A percentile compares a stretch with the other conserved stretches of the same genome.
These are phyloP conservation scores for Lasioglossum albipes DNA, from an alignment of 1,140 invertebrate genomes.

Conservation along the genomic window DNA sequence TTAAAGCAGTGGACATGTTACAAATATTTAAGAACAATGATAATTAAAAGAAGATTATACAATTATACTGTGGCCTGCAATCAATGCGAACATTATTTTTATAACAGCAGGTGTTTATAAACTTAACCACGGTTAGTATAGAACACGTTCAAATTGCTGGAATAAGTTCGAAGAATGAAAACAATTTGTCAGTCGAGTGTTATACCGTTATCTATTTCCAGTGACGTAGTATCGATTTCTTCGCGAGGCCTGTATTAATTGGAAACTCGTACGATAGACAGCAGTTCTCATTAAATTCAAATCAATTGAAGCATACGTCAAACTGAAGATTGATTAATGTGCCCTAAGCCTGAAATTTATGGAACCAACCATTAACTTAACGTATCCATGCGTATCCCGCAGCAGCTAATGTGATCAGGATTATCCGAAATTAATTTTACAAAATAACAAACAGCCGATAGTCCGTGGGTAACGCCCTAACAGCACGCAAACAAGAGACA, in stretches of 20 bases:
- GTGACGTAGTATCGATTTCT: background rate
- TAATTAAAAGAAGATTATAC: no score
- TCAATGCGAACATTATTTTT: no score
- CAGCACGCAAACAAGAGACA: background rate
- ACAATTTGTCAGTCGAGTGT: background rate
- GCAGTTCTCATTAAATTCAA: constrained; percentile 2
- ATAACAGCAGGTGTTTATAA: no score
- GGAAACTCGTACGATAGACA: background rate
- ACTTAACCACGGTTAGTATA: no score
- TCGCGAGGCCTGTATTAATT: background rate
- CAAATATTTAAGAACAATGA: no score
- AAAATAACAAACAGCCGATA: constrained; percentile 8
- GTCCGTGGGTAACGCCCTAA: background rate
- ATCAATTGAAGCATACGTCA: constrained; percentile 14
- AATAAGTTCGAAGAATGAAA: background rate
- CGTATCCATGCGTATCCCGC: constrained; percentile 2
- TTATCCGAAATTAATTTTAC: constrained; percentile 39
- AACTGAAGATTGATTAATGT: constrained; percentile 12
- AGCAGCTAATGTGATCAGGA: constrained; percentile 1
- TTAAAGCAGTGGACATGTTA: no score
- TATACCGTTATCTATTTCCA: background rate
- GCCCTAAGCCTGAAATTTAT: constrained; percentile 13
- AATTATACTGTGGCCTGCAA: no score
- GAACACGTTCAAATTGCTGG: no score
- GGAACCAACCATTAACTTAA: constrained; percentile 18